Base-by-base conservation (phyloP, 2,113 vertebrate species). In the Bungarus multicinctus region DNA sequence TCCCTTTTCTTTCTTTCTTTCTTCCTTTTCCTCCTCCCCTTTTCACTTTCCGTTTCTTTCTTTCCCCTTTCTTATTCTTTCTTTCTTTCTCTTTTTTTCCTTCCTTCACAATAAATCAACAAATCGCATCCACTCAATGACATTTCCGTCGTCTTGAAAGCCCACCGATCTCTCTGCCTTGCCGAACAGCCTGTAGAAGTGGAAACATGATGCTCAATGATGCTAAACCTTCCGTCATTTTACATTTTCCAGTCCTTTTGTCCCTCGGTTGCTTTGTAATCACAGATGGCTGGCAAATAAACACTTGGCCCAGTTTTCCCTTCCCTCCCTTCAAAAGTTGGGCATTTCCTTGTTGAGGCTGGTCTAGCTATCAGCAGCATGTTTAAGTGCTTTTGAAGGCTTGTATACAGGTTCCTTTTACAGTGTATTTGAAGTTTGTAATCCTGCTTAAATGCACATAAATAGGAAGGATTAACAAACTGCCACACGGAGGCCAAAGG, bases 361-460 rank as follows among this genome's bases (percentile, higher is more conserved):
- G 92, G 88, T 93, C 89, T 93, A 95, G 96, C 96, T 97, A 96
- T 95, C 95, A 91, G 94, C 95, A 94, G 93, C 95, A 97, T 94
- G 2, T 94, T 95, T 98, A 98, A 99, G 95, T 98, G 98, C 93
- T 98, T 98, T 97, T 98, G 98, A 99, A 98, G 95, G 98, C 91
- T 98, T 99, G 98, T 98, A 97, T 99, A 98, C 97, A 97, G 96
- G 98, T 97, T 99, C 97, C 95, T 98, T 98, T 98, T 98, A 98
- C 97, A 97, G 95, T 94, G 96, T 90, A 97, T 98, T 98, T 99
- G 98, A 99, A 98, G 97, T 98, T 93, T 96, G 93, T 97, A 98
- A 98, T 98, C 97, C 96, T 96, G 95, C 93, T 97, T 97, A 97
- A 97, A 97, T 94, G 97, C 95, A 97, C 95, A 97, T 97, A 98